These are phyloP conservation scores for Pionites leucogaster DNA, from an alignment of 2,113 vertebrate genomes.

Conservation along the genomic window DNA sequence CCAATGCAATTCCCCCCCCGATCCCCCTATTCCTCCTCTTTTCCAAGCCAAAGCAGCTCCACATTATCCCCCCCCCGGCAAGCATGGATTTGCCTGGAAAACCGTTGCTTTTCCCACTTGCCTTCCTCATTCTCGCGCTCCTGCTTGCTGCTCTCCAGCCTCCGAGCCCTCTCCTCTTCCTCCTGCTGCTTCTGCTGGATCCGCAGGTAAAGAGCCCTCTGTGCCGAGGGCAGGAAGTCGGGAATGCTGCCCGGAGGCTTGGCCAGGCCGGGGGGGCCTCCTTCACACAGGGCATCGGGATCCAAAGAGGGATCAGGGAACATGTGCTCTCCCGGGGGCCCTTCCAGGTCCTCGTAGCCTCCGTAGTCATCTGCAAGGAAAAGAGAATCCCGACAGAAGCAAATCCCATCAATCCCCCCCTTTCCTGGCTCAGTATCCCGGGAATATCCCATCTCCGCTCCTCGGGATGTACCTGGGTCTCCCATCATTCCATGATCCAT, in stretches of 20 bases:
- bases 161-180: constrained; percentile 89
- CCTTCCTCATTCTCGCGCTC: constrained; percentile 86
- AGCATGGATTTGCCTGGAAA: not conserved
- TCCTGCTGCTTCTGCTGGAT: constrained; percentile 97
- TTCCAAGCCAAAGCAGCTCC: not conserved
- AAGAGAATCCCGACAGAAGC: not conserved
- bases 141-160: constrained; percentile 81
- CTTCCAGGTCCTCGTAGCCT: constrained; percentile 76
- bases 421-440: not conserved
- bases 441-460: not conserved
- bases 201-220: constrained; percentile 90
- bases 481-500: constrained; percentile 74
- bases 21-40: not conserved
- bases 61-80: rapidly evolving
- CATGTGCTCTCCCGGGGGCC: constrained; percentile 63
- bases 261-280: constrained; percentile 69
- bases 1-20: not conserved
- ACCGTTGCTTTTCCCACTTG: not conserved
- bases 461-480: constrained; percentile 45
- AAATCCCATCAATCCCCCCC: not conserved
- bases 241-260: constrained; percentile 79
- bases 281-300: constrained; percentile 66
- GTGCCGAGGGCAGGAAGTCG: constrained; percentile 91
- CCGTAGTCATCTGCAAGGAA: constrained; percentile 80
- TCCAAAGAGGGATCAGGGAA: constrained; percentile 72